Evolutionary conservation across 2,797 vertebrate species (phyloP).

Genomic region (Carcharodon carcharias): DNA sequence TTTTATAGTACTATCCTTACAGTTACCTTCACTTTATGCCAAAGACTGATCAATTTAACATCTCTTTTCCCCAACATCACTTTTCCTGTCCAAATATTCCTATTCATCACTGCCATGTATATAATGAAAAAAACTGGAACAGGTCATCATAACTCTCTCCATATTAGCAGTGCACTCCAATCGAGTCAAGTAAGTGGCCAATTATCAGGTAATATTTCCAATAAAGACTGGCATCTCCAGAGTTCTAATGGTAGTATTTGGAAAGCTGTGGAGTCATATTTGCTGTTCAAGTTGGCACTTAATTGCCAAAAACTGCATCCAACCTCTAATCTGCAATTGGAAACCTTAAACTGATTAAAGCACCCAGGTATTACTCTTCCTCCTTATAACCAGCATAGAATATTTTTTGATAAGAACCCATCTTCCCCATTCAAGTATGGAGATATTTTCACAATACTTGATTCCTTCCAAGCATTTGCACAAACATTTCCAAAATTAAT

Average conservation of each 20-base stretch:
- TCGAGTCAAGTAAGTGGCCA: background rate
- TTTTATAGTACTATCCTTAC: background rate
- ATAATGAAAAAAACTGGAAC: background rate
- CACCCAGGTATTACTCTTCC: background rate
- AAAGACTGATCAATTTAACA: background rate
- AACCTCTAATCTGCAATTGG: background rate
- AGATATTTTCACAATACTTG: too few relatives aligned
- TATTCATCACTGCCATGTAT: background rate
- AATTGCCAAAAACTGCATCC: background rate
- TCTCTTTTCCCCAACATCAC: background rate
- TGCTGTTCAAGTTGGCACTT: background rate
- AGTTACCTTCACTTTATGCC: background rate
- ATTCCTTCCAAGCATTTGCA: background rate
- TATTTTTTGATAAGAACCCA: background rate
- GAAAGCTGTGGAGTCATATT: background rate
- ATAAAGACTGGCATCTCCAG: background rate
- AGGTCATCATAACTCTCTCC: background rate
- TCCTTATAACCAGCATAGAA: background rate
- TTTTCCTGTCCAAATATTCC: background rate
- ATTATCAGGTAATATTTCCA: background rate
- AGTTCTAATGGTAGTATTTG: background rate
- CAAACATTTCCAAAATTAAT: background rate
- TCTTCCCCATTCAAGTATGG: too few relatives aligned
- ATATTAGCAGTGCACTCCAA: background rate
- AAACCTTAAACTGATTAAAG: background rate